Base-by-base conservation (phyloP, 2,113 vertebrate species). In the Pterocles burchelli region DNA sequence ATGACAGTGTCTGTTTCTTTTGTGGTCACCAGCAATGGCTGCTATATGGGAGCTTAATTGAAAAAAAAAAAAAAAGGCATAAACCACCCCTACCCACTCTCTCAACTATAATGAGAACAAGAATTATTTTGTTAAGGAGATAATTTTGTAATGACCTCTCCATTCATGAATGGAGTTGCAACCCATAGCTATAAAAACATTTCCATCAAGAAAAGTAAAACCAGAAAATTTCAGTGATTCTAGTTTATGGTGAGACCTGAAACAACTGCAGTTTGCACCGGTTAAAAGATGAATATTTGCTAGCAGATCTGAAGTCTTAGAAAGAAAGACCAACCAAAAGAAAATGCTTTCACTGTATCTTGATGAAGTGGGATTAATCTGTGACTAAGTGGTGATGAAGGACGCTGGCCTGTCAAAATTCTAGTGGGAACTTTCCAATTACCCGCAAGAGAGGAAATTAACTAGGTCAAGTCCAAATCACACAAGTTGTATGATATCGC, bases 391-490 rank as follows among this genome's bases (percentile, higher is more conserved):
- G 22, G 31, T 43, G 28, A 85, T 83, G 63, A 79, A 51, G 73
- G 94, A 77, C 1, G 13, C 34, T 80, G 43, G 6, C 38, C 96
- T 5, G 0, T 93, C 94, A 89, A 83, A 43, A 67, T 90, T 94
- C 59, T 59, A 59, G 26, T 68, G 57, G 62, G 20, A 94, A 82
- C n/a, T 83, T 88, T 51, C 36, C 91, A 91, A 92, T 93, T 93
- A 87, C 89, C n/a, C 49, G 66, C 62, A 52, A 55, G 38, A 48
- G 31, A 86, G 31, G 26, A 71, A 65, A 89, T 90, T 91, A 90
- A 83, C 17, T 74, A 74, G 72, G 65, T 90, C 82, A 96, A 70
- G 75, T 81, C 68, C 48, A 73, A 95, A 72, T 90, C 75, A 79
- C 45, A 54, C 25, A 80, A 70, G 34, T 65, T 78, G 8, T 11